A percentile compares a stretch with the other conserved stretches of the same genome.
Evolutionary conservation across 2,888 invertebrate species (phyloP).

Genomic region (Brachycybe producta): DNA sequence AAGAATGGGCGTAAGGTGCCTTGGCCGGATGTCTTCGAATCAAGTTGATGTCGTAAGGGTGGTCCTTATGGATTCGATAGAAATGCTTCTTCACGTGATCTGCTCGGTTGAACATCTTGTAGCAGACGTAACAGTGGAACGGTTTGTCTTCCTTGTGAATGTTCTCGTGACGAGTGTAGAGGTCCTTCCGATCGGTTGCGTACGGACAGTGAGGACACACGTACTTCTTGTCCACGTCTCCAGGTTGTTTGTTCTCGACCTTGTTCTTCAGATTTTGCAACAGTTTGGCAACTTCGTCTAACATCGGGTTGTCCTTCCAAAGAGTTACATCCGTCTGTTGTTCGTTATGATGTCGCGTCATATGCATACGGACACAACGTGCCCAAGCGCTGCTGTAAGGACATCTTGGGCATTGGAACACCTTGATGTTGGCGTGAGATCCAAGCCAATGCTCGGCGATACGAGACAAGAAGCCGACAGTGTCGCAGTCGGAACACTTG

Average conservation of each 20-base stretch:
- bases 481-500: constrained; percentile 55
- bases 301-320: constrained; percentile 55
- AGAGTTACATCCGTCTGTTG: constrained; percentile 40
- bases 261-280: constrained; percentile 53
- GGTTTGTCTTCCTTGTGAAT: constrained; percentile 88
- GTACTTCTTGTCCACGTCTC: constrained; percentile 44
- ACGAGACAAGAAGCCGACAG: constrained; percentile 56
- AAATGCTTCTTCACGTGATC: constrained; percentile 93
- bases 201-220: constrained; percentile 78
- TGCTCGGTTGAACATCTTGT: constrained; percentile 83
- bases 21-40: constrained; percentile 26
- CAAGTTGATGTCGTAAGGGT: constrained; percentile 54
- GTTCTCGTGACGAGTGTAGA: constrained; percentile 83
- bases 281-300: constrained; percentile 58
- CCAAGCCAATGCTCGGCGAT: constrained; percentile 66
- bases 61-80: constrained; percentile 77
- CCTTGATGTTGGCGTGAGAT: constrained; percentile 53
- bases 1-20: constrained; percentile 20
- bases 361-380: constrained; percentile 56
- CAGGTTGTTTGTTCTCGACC: constrained; percentile 36
- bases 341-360: constrained; percentile 56
- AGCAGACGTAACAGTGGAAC: constrained; percentile 82
- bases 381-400: constrained; percentile 64
- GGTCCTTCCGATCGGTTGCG: constrained; percentile 77
- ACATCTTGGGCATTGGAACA: constrained; percentile 51